Conservation (phyloP, 2,113 vertebrate species). For the Thermophis baileyi region DNA sequence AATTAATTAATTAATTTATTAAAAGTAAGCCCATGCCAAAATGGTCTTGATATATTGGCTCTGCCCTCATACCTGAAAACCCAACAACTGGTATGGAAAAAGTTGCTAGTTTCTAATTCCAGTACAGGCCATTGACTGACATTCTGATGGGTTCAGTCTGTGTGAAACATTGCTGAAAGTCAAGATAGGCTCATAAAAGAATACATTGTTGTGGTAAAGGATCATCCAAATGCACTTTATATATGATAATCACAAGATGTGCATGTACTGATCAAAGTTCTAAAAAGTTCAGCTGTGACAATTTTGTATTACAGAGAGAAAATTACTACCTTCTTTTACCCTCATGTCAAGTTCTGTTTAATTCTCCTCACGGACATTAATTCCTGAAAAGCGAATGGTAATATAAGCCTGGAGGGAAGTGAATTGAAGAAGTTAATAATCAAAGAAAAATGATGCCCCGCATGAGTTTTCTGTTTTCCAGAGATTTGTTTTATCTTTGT, state of each 20-base stretch:
- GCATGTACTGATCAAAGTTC: conserved; percentile 6
- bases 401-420: accelerated
- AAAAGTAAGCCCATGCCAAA: background rate
- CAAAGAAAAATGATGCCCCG: conserved; percentile 7
- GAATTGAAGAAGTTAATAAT: conserved; percentile 7
- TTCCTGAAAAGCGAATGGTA: background rate
- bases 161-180: background rate
- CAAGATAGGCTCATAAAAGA: background rate
- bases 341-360: background rate
- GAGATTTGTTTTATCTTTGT: background rate
- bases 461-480: background rate
- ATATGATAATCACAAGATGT: background rate
- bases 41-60: background rate
- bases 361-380: background rate
- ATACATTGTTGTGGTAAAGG: background rate
- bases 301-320: background rate
- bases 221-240: background rate
- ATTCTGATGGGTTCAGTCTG: background rate
- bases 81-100: background rate
- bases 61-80: background rate
- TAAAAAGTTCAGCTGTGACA: accelerated
- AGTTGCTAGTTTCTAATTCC: background rate
- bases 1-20: too few species aligned
- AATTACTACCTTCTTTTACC: background rate
- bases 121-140: background rate